Base-by-base conservation (phyloP, 2,797 vertebrate genomes). In the Vultur gryphus region DNA sequence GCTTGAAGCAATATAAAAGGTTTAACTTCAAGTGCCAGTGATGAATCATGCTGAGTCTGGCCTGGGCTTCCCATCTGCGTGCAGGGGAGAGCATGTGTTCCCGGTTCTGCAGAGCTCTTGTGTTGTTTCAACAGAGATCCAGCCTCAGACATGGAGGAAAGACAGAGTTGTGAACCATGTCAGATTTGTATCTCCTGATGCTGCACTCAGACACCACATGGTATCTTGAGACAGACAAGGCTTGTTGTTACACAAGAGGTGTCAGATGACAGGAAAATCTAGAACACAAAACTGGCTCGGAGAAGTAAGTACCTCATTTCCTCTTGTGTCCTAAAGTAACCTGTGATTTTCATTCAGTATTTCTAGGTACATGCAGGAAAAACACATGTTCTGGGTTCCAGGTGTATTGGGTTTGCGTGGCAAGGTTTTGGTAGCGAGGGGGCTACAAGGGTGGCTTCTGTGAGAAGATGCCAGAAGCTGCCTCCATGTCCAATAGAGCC, bases 1-100 rank as follows among this genome's bases (percentile, higher is more conserved):
- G 71, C 52, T 78, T 84, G 58, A 90, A 91, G 87, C 44, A 85
- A 84, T 94, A 80, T 49, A 84, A 89, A 86, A 90, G 52, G 33
- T 84, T 91, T 95, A 46, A 84, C 35, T 81, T 86, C 33, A 58
- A 89, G 72, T 79, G 89, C n/a, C 59, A 84, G 65, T 78, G 82
- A 95, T 86, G 85, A 96, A 91, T 93, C 91, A 79, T 26, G 65
- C 37, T 26, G 52, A 90, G 61, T 31, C 65, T 81, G 61, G 62
- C 43, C 84, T 59, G 75, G 28, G 48, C 41, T 89, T 67, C 55
- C 78, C 62, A 82, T 90, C 87, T 59, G 62, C 81, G 87, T 66
- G 84, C 72, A 93, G 13, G 8, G 31, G 49, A 90, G 54, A 72
- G 52, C 1, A 0, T 2, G 5, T 41, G 43, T 31, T 85, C 28